Base-by-base conservation (phyloP, 1,140 invertebrate species). In the Rhopalosiphum padi region DNA sequence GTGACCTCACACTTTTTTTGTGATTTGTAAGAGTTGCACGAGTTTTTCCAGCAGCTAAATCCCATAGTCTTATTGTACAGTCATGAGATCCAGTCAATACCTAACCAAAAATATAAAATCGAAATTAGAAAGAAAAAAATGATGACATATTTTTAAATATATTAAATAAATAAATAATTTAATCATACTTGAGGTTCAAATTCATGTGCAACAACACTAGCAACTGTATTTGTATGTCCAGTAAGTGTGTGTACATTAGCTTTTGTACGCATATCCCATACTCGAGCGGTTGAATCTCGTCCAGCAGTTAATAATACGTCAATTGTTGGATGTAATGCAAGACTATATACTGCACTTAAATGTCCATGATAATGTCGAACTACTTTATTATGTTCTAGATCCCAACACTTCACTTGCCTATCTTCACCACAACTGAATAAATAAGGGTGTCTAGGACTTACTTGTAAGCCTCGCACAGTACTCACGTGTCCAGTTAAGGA, bases 261-360 rank as follows among this genome's bases (percentile, higher is more conserved):
- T 96, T 99, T 99, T 4, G 99, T 99, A 91, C 99, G 96, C 97
- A 99, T 99, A 95, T 99, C 99, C 99, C 99, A 99, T 68, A 99
- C 98, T 94, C 99, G 96, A 1, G 98, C 99, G 1, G 98, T 99
- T 1, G 98, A 98, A 96, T 99, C 99, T 94, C 99, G 96, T 0
- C 99, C 99, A 93, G 98, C 98, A 18, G 99, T 98, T 43, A 99
- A 97, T 89, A 99, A 96, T 46, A 99, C 97, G 96, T 99, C 99
- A 93, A 99, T 97, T 9, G 97, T 98, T 15, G 99, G 99, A 96
- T 99, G 99, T 37, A 99, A 96, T 25, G 98, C 97, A 94, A 99
- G 96, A 0, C 97, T 97, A 96, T 99, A 99, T 43, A 99, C 98
- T 1, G 99, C 99, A 94, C 98, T 99, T 86, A 99, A 96, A 96